Conservation (phyloP, 2,797 vertebrate species). For the Psittacula derbiana region DNA sequence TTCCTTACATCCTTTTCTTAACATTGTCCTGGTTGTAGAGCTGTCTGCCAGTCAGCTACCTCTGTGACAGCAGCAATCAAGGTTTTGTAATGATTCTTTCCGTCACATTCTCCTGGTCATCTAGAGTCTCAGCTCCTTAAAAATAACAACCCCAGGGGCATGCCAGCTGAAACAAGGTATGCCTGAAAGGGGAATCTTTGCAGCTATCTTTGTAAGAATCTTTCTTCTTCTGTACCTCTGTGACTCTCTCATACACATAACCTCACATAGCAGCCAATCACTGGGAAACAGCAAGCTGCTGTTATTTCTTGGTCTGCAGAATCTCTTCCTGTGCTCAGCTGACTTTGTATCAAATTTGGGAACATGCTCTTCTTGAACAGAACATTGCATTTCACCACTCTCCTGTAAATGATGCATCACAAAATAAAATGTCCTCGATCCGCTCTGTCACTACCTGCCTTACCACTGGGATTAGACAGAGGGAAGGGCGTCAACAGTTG, state of each 20-base stretch:
- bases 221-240: background rate
- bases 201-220: background rate
- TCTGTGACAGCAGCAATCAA: background rate
- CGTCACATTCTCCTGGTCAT: background rate
- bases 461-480: fast-evolving
- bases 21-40: background rate
- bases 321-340: background rate
- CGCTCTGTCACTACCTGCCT: background rate
- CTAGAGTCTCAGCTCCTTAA: background rate
- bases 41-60: background rate
- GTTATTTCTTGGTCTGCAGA: background rate
- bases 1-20: background rate
- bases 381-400: background rate
- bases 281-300: background rate
- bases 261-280: background rate
- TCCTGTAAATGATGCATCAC: background rate
- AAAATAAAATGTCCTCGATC: background rate
- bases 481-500: background rate
- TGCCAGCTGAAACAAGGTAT: background rate
- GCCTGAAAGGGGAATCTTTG: background rate
- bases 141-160: background rate
- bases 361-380: background rate
- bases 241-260: background rate
- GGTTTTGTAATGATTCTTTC: background rate
- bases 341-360: background rate